Percentiles rank a stretch among this genome's conserved stretches.
These are phyloP conservation scores for Stylophora pistillata DNA, from an alignment of 64 coral and sea anemone genomes.

Conservation along the genomic window DNA sequence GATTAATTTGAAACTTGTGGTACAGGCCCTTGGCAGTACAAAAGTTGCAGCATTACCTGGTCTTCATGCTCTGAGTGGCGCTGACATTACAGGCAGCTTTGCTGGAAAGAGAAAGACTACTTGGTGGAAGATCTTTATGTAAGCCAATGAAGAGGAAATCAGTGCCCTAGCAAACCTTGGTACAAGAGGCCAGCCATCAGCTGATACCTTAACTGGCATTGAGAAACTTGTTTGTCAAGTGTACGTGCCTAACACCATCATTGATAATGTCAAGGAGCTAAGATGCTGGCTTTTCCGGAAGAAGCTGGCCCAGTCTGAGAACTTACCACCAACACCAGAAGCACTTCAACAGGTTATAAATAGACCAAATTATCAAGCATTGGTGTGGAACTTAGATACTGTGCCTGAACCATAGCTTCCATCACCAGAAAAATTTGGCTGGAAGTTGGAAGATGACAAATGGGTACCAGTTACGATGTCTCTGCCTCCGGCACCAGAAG, in stretches of 20 bases:
- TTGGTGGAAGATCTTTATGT: conserved; percentile 34
- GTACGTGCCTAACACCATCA: not conserved
- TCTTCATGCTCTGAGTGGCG: conserved; percentile 33
- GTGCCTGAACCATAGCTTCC: conserved; percentile 19
- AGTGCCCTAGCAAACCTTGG: conserved; percentile 19
- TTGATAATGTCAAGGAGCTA: conserved; percentile 15
- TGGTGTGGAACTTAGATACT: conserved; percentile 19
- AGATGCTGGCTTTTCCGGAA: conserved; percentile 42
- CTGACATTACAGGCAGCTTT: conserved; percentile 38
- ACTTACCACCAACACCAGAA: conserved; percentile 35
- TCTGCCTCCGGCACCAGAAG: conserved; percentile 36
- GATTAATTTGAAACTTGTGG: not conserved
- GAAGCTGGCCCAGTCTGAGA: conserved; percentile 54
- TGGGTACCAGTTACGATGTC: conserved; percentile 31
- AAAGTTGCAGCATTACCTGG: conserved; percentile 22
- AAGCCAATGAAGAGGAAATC: conserved; percentile 28
- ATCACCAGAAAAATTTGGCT: conserved; percentile 17
- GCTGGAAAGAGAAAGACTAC: conserved; percentile 32
- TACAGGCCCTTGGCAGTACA: conserved; percentile 32
- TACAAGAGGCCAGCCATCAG: conserved; percentile 19
- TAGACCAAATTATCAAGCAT: conserved; percentile 34
- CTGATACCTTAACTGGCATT: not conserved
- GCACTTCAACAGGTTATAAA: conserved; percentile 30
- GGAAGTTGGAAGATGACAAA: conserved; percentile 38
- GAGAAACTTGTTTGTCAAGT: conserved; percentile 41